These are phyloP conservation scores for Laterallus jamaicensis DNA, from an alignment of 2,113 vertebrate species.

Conservation along the genomic window DNA sequence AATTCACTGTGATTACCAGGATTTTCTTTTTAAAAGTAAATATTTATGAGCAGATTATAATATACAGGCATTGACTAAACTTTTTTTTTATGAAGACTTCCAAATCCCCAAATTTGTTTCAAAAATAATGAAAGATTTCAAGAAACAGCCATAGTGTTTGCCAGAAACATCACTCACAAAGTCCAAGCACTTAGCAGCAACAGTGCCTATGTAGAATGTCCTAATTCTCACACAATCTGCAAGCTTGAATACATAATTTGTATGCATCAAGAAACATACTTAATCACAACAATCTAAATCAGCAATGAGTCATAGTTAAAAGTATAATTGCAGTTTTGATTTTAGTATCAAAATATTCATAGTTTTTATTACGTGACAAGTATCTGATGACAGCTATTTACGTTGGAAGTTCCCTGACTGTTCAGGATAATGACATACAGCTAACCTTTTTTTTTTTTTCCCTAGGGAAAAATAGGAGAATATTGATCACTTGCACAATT, in stretches of 20 bases:
- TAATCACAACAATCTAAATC: conserved; percentile 60
- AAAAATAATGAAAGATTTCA: not conserved
- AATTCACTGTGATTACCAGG: not conserved
- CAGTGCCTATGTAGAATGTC: not conserved
- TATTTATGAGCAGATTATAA: not conserved
- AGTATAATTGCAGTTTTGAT: conserved; percentile 62
- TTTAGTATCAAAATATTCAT: conserved; percentile 60
- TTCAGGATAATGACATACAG: not conserved
- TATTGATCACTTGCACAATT: not conserved
- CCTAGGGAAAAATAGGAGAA: not conserved
- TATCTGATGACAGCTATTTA: conserved; percentile 4
- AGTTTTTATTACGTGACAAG: conserved; percentile 30
- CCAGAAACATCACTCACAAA: not conserved
- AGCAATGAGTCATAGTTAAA: conserved; percentile 56
- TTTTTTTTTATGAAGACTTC: not conserved
- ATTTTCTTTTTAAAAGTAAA: not conserved
- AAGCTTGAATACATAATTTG: conserved; percentile 24
- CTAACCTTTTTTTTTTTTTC: not conserved
- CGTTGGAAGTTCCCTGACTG: not conserved
- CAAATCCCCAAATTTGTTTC: not conserved
- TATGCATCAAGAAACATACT: conserved; percentile 44
- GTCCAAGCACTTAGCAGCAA: not conserved
- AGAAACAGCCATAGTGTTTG: not conserved
- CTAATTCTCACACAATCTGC: not conserved
- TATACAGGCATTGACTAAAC: not conserved